phyloP scores from a whole-genome alignment of 2,113 vertebrate genomes.

The Monopterus albus region DNA sequence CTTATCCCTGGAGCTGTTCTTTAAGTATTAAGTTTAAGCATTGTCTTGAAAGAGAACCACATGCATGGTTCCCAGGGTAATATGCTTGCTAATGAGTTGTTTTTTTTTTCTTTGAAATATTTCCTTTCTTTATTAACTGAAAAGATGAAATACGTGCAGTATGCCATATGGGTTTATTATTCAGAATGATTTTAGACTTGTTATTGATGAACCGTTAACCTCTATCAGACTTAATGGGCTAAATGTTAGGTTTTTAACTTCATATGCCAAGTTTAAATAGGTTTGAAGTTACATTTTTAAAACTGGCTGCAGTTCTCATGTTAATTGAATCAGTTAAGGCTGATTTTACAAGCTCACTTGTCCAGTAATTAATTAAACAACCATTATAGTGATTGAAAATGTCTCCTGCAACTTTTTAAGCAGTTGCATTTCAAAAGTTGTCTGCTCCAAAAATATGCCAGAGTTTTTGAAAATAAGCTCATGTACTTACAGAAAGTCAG shows the following conservation, averaged over 20 bases:
- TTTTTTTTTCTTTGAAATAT: too few relatives aligned
- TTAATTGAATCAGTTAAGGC: conserved; percentile 22
- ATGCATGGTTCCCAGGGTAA: too few relatives aligned
- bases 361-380: conserved; percentile 10
- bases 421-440: too few relatives aligned
- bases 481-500: background rate
- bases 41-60: too few relatives aligned
- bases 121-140: background rate
- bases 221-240: too few relatives aligned
- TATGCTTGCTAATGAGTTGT: too few relatives aligned
- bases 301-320: background rate
- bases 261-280: too few relatives aligned
- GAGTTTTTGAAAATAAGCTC: background rate
- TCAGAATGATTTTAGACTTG: too few relatives aligned
- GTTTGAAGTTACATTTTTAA: too few relatives aligned
- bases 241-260: too few relatives aligned
- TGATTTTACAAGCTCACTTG: conserved; percentile 11
- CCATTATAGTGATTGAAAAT: background rate
- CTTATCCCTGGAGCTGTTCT: background rate
- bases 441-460: background rate
- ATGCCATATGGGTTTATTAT: background rate
- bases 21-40: too few relatives aligned
- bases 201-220: too few relatives aligned
- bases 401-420: background rate
- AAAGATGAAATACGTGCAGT: background rate